Evolutionary conservation across 2,888 invertebrate species (phyloP), one percentile per base, ranked within the genome.

Genomic region (Oscheius sp.): DNA sequence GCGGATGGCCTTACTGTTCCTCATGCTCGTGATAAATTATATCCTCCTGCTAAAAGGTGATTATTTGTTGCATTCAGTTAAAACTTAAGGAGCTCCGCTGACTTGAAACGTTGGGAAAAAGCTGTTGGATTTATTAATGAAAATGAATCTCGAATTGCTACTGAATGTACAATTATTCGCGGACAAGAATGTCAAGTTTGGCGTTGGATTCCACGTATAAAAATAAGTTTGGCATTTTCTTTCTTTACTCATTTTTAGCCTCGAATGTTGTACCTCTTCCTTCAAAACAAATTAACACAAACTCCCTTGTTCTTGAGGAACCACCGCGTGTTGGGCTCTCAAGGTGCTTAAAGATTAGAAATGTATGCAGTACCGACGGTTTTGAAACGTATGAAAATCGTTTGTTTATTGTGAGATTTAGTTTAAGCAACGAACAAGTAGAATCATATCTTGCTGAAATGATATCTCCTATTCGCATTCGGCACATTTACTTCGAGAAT

Each of bases 111-210:
- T 8, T 97, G 97, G 97, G 91, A 92, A 70, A 90, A 91, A 61
- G 95, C 94, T 0, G 92, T 95, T 0, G 90, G 91, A 80, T 89
- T 89, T 85, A 87, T 90, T 68, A 87, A 88, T 71, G 87, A 87
- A 20, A 87, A 89, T 72, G 90, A 90, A 75, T 89, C 90, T n/a
- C 86, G 96, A 72, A 91, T 90, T 22, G 85, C 87, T n/a, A 82
- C 83, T 9, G 85, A 85, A 84, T 90, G 93, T 12, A 92, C 93
- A 83, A 90, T 91, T 24, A 92, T 95, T 8, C 67, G 69, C 24
- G 96, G 96, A 0, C 95, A 95, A 86, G 93, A 95, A 80, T 93
- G 92, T 85, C 90, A 92, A 65, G 94, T 95, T 0, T 94, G 96
- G 93, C 84, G 88, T 54, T 89, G 89, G 89, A 61, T 67, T 14